Percentiles rank a stretch among this genome's conserved stretches.
Evolutionary conservation across 2,113 vertebrate genomes (phyloP).

Genomic region (Australoheros scitulus): DNA sequence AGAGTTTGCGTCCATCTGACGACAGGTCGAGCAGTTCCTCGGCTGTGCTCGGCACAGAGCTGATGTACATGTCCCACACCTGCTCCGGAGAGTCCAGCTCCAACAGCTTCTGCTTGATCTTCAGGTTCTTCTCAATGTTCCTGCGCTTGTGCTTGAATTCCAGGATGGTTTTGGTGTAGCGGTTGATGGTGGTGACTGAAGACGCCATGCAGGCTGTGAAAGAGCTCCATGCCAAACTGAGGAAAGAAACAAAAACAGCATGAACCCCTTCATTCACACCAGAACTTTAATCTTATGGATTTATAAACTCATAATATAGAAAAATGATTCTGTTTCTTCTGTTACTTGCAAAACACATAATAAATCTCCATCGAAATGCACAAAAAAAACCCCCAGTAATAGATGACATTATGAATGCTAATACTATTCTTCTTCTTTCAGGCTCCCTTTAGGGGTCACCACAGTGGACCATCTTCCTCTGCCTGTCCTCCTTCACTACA

Average conservation of each 20-base stretch:
- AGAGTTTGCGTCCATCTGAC: conserved; percentile 76
- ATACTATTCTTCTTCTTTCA: too few species aligned
- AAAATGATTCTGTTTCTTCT: neutral
- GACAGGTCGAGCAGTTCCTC: conserved; percentile 83
- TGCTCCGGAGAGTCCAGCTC: conserved; percentile 83
- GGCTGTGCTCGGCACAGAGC: conserved; percentile 81
- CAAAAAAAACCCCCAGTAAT: too few species aligned
- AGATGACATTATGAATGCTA: too few species aligned
- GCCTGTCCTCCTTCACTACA: too few species aligned
- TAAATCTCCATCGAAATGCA: too few species aligned
- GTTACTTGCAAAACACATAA: too few species aligned
- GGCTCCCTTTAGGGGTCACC: too few species aligned
- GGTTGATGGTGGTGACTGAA: conserved; percentile 88
- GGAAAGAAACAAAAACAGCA: neutral
- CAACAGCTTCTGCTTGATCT: conserved; percentile 84
- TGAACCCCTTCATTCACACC: neutral
- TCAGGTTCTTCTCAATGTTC: conserved; percentile 88
- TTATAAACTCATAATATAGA: neutral
- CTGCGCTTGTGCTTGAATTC: conserved; percentile 90
- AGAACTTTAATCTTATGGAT: neutral
- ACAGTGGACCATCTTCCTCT: too few species aligned
- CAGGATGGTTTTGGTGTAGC: conserved; percentile 87
- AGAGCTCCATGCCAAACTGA: conserved; percentile 91
- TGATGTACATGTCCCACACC: conserved; percentile 88
- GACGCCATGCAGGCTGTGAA: conserved; percentile 92